Base-by-base conservation (phyloP, 2,888 invertebrate genomes). In the Thymelicus lineola region DNA sequence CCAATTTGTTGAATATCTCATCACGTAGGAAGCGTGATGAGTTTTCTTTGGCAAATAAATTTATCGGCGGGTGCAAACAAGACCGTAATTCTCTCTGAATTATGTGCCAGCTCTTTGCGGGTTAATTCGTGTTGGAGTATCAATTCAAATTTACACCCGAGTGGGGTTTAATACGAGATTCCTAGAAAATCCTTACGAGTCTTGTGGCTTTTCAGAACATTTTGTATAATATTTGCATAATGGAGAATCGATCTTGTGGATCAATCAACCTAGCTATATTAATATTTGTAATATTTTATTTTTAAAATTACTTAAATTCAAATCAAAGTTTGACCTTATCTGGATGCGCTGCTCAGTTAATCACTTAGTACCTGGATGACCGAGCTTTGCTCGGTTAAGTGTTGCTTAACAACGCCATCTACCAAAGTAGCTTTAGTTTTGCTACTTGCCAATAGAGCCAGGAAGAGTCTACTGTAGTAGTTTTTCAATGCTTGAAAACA, bases 161-260 rank as follows among this genome's bases (percentile, higher is more conserved):
- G 36, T 42, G 38, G 7, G 50, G 38, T 58, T 42, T 63, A 57
- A 59, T 65, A 15, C 42, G 48, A 36, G 58, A 57, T 46, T 57
- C 46, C 57, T 46, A 35, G 55, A 46, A 46, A 46, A 59, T 38
- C 20, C 60, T 55, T 55, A n/a, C 38, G 12, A 17, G 17, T 61
- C 35, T 28, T 61, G 28, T 28, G 45, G 75, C 74, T 76, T 80
- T 76, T 79, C 78, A 78, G 53, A 12, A 53, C 10, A 42, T 42
- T 42, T 5, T 53, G 53, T 28, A 3, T 28, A 12, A 53, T 6
- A 12, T 53, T 53, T 53, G 10, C 10, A 20, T 3, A 15, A 17
- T 15, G 50, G 9, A n/a, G 6, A 7, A 17, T 42, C 15, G 15
- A 50, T 17, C 6, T 17, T 17, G 50, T 50, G 50, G 15, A 50